Evolutionary conservation across 2,113 vertebrate species (phyloP).

Genomic region (Xiphophorus couchianus): DNA sequence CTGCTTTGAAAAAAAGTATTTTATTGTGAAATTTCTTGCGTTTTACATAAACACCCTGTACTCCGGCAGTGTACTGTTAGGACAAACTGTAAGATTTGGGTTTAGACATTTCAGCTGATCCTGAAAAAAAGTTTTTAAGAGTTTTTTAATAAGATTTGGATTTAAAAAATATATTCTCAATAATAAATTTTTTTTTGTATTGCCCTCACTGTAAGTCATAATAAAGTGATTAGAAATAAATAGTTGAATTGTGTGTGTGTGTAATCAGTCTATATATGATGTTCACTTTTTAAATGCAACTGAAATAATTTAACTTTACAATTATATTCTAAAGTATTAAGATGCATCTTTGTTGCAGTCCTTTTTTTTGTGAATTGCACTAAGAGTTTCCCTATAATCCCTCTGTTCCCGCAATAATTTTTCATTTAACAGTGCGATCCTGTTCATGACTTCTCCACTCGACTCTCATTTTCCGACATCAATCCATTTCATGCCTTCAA

Average conservation of each 20-base stretch:
- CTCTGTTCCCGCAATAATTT: conserved; percentile 25
- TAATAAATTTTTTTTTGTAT: not conserved
- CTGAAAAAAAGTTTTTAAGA: no score
- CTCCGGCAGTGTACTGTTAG: no score
- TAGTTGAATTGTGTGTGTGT: not conserved
- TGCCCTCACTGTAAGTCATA: not conserved
- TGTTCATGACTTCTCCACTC: conserved; percentile 55
- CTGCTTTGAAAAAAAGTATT: no score
- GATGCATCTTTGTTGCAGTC: not conserved
- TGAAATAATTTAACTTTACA: not conserved
- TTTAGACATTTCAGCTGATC: no score
- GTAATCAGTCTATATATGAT: not conserved
- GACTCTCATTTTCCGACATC: conserved; percentile 28
- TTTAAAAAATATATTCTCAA: not conserved
- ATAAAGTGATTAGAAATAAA: not conserved
- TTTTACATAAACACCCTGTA: no score
- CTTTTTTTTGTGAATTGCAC: conserved; percentile 20
- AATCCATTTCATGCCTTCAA: conserved; percentile 64
- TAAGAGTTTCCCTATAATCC: conserved; percentile 11
- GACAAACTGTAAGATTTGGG: no score
- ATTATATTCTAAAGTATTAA: not conserved
- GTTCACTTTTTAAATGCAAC: not conserved
- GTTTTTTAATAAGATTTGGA: no score
- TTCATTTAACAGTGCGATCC: conserved; percentile 43
- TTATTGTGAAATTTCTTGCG: no score